Evolutionary conservation across 2,113 vertebrate species (phyloP).

Genomic region (Eretmochelys imbricata): DNA sequence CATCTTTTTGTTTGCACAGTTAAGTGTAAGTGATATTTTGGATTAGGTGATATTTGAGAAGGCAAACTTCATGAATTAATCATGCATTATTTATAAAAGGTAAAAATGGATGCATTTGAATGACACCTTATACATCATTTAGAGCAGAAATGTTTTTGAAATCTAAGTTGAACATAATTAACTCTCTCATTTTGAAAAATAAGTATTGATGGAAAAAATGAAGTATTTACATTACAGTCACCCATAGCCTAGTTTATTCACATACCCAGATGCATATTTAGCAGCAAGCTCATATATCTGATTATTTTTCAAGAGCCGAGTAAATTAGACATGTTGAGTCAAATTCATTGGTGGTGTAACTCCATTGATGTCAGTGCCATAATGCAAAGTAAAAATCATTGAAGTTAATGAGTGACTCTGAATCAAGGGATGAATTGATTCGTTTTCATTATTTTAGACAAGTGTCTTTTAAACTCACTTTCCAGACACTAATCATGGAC

Average conservation of each 20-base stretch:
- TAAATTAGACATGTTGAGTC: background rate
- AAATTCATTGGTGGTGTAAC: background rate
- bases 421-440: background rate
- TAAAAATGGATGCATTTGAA: background rate
- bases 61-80: background rate
- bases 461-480: background rate
- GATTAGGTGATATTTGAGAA: background rate
- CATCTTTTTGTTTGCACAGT: background rate
- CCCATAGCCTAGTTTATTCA: background rate
- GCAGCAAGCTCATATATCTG: background rate
- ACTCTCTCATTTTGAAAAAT: background rate
- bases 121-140: background rate
- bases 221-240: background rate
- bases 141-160: background rate
- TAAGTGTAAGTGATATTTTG: background rate
- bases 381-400: background rate
- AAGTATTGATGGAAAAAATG: background rate
- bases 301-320: background rate
- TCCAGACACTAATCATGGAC: background rate
- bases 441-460: background rate
- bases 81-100: background rate
- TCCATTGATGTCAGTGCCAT: background rate
- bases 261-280: background rate
- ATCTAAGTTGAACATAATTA: too few relatives aligned
- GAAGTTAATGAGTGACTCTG: background rate